A percentile compares a stretch with the other conserved stretches of the same genome.
Evolutionary conservation across 53 echinoderm and acorn worm species (phyloP).

Genomic region (Paracentrotus lividus): DNA sequence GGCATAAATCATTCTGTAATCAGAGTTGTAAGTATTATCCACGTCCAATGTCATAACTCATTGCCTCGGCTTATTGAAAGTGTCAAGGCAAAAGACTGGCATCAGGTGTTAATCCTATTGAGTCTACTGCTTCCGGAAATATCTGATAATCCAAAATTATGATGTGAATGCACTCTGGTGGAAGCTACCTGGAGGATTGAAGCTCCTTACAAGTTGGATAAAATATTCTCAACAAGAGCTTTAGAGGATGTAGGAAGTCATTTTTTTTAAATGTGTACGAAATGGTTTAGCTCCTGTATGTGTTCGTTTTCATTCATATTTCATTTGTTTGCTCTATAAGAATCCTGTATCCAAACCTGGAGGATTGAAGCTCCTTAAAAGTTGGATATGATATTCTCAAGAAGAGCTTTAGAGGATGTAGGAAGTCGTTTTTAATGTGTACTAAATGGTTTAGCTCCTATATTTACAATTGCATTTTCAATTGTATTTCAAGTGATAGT

Average conservation of each 20-base stretch:
- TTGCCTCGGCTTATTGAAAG: conserved; percentile 28
- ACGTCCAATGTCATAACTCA: conserved; percentile 48
- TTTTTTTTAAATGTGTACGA: background rate
- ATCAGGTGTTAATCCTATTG: conserved; percentile 57
- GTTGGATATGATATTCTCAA: too few species aligned
- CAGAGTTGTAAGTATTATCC: conserved; percentile 27
- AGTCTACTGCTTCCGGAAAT: conserved; percentile 43
- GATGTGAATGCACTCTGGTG: conserved; percentile 44
- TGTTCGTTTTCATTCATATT: background rate
- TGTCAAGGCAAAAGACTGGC: conserved; percentile 30
- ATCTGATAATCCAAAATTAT: conserved; percentile 61
- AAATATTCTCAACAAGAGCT: background rate
- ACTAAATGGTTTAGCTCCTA: too few species aligned
- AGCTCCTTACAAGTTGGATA: conserved; percentile 45
- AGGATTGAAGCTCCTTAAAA: too few species aligned
- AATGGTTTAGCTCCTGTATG: background rate
- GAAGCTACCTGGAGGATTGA: background rate
- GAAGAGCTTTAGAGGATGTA: too few species aligned
- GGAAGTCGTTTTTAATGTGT: too few species aligned
- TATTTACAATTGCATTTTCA: background rate
- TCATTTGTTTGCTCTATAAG: background rate
- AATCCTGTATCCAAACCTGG: too few species aligned
- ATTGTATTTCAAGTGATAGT: too few species aligned
- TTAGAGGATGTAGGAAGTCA: background rate
- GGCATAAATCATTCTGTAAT: background rate